Conservation (phyloP, 1,140 invertebrate species). For the Lordiphosa stackelbergi region DNA sequence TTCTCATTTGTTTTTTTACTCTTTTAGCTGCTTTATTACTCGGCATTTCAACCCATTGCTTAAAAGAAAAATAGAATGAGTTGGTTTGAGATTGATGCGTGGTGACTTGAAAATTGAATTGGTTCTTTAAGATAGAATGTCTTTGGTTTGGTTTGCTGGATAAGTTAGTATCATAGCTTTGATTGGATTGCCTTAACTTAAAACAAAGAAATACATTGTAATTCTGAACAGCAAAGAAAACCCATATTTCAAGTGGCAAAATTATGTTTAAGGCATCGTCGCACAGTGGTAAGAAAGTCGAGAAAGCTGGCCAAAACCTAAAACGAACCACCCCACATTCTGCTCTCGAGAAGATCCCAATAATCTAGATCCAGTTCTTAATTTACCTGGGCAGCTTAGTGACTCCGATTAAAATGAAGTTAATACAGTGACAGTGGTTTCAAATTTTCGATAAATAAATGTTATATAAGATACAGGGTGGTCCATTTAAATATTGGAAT, state of each 20-base stretch:
- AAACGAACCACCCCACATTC: no score
- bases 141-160: no score
- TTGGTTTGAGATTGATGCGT: conserved; percentile 7
- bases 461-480: no score
- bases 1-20: conserved; percentile 51
- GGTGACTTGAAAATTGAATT: conserved; percentile 7
- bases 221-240: conserved; percentile 50
- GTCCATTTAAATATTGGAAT: no score
- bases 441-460: no score
- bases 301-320: no score
- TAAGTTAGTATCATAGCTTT: background rate
- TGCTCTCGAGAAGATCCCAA: no score
- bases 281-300: no score
- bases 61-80: conserved; percentile 12
- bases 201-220: conserved; percentile 13
- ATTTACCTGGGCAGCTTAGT: no score
- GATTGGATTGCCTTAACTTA: background rate
- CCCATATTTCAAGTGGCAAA: conserved; percentile 50
- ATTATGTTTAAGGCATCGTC: conserved; percentile 19
- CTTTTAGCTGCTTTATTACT: conserved; percentile 21
- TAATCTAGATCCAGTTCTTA: no score
- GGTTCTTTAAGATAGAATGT: conserved; percentile 10
- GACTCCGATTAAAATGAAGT: no score
- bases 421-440: no score
- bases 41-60: conserved; percentile 14